A percentile compares a stretch with the other conserved stretches of the same genome.
These are phyloP conservation scores for Diogma glabrata DNA, from an alignment of 2,888 invertebrate species.

Conservation along the genomic window DNA sequence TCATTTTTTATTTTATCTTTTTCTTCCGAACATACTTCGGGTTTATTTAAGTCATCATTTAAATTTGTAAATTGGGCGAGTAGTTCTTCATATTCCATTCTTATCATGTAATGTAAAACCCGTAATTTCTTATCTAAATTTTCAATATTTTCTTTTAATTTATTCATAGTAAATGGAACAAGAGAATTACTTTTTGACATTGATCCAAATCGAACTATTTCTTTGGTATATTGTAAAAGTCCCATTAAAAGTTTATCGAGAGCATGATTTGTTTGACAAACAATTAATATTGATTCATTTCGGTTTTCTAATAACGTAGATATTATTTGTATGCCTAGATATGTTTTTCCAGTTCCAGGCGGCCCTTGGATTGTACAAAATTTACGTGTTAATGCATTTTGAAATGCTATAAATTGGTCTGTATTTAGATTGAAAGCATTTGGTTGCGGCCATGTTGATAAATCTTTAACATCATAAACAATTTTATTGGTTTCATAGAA, in stretches of 20 bases:
- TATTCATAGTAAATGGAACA: slow-evolving; percentile 39
- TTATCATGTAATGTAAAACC: slow-evolving; percentile 25
- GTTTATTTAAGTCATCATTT: slow-evolving; percentile 17
- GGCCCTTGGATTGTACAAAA: slow-evolving; percentile 76
- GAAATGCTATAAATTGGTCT: slow-evolving; percentile 55
- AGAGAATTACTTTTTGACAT: slow-evolving; percentile 50
- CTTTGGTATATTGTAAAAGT: slow-evolving; percentile 43
- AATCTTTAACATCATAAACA: slow-evolving; percentile 21
- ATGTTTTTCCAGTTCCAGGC: slow-evolving; percentile 81
- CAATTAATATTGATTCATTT: slow-evolving; percentile 50
- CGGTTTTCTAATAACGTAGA: slow-evolving; percentile 52
- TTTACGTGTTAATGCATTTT: slow-evolving; percentile 55
- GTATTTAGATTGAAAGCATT: slow-evolving; percentile 44
- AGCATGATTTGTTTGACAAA: slow-evolving; percentile 79
- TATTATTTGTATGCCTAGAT: slow-evolving; percentile 63
- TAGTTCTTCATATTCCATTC: slow-evolving; percentile 25
- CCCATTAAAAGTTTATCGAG: slow-evolving; percentile 76
- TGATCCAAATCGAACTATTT: slow-evolving; percentile 56
- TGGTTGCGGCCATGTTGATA: slow-evolving; percentile 38
- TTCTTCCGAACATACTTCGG: not conserved
- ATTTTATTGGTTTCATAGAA: slow-evolving; percentile 22
- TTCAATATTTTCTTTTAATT: slow-evolving; percentile 3
- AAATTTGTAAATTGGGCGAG: slow-evolving; percentile 23
- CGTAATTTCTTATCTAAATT: slow-evolving; percentile 23
- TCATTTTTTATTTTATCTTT: not conserved